A percentile compares a stretch with the other conserved stretches of the same genome.
phyloP scores from a whole-genome alignment of 2,113 vertebrate species.

The Rhineura floridana region DNA sequence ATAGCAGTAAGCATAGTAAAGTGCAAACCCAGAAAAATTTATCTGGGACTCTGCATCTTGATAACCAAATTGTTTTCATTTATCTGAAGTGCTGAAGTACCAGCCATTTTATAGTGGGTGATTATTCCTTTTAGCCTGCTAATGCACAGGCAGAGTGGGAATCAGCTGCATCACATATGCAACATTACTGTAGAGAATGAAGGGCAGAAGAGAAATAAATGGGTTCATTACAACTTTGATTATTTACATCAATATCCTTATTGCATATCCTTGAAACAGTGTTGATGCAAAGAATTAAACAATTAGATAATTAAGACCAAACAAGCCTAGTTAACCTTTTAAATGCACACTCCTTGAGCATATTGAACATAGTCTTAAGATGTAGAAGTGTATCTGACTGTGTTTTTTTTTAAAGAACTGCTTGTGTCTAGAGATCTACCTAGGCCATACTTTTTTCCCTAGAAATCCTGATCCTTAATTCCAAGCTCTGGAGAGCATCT shows the following conservation, averaged over 20 bases:
- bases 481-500: background rate
- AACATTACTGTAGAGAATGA: conserved; percentile 54
- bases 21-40: conserved; percentile 8
- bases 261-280: conserved; percentile 37
- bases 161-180: conserved; percentile 34
- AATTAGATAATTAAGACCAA: conserved; percentile 23
- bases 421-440: background rate
- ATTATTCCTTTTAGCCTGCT: conserved; percentile 50
- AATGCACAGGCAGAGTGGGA: conserved; percentile 50
- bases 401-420: background rate
- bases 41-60: conserved; percentile 61
- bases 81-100: conserved; percentile 49
- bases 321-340: conserved; percentile 30
- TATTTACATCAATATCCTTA: conserved; percentile 48
- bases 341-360: background rate
- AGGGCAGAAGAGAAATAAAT: conserved; percentile 53
- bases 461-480: background rate
- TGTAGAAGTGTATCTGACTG: background rate
- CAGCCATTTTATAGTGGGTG: conserved; percentile 62
- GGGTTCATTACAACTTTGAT: conserved; percentile 52
- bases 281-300: conserved; percentile 44
- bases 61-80: conserved; percentile 69
- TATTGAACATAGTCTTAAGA: background rate
- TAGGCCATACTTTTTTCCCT: background rate
- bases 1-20: background rate